Percentiles rank a stretch among this genome's conserved stretches.
Evolutionary conservation across 2,888 invertebrate genomes (phyloP).

Genomic region (Aquatica leii): DNA sequence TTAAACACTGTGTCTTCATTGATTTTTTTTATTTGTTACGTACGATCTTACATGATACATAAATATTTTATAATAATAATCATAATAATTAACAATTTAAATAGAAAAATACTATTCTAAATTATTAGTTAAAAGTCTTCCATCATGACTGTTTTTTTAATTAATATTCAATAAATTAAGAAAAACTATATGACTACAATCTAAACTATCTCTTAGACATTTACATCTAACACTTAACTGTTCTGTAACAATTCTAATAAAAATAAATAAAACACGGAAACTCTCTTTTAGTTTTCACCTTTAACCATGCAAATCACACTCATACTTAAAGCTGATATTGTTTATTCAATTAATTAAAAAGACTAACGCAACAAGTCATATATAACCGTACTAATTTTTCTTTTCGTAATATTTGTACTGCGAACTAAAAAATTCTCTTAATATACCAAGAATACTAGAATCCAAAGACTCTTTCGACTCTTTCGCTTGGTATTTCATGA

Average conservation of each 20-base stretch:
- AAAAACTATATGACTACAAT: constrained; percentile 1
- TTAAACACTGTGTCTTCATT: background rate
- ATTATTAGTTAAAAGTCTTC: constrained; percentile 26
- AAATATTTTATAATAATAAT: constrained; percentile 22
- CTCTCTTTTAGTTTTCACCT: background rate
- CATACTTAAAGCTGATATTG: constrained; percentile 2
- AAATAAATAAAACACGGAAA: background rate
- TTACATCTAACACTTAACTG: constrained; percentile 3
- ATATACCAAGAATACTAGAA: constrained; percentile 52
- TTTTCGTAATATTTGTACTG: constrained; percentile 42
- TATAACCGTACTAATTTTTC: constrained; percentile 11
- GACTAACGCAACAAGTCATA: background rate
- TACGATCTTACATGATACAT: constrained; percentile 25
- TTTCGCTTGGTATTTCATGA: constrained; percentile 53
- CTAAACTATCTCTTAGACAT: constrained; percentile 1
- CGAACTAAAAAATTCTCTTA: constrained; percentile 56
- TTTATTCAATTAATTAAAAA: background rate
- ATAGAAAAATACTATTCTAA: constrained; percentile 30
- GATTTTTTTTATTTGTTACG: constrained; percentile 21
- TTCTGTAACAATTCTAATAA: constrained; percentile 9
- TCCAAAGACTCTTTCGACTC: constrained; percentile 53
- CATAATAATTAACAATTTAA: constrained; percentile 18
- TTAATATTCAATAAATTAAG: constrained; percentile 13
- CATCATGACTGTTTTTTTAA: constrained; percentile 14
- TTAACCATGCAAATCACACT: constrained; percentile 4